These are phyloP conservation scores for Monopterus albus DNA, from an alignment of 2,113 vertebrate genomes.

Conservation along the genomic window DNA sequence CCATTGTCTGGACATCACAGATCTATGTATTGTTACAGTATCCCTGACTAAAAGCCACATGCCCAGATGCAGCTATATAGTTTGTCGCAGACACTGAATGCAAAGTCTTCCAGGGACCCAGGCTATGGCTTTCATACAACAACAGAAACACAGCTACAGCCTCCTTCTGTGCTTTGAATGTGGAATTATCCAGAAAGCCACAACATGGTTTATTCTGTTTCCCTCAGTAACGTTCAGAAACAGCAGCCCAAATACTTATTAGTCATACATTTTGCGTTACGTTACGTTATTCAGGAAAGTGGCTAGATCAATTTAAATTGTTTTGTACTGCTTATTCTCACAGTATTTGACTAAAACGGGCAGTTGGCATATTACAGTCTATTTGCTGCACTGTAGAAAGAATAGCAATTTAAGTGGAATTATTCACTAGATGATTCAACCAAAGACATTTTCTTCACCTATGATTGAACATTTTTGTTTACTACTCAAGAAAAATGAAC, in stretches of 20 bases:
- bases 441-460: too few relatives aligned
- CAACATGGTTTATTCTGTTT: constrained; percentile 1
- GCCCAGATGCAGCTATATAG: neutral
- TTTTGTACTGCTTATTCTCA: too few relatives aligned
- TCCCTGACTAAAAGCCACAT: neutral
- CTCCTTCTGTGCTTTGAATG: constrained; percentile 15
- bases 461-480: too few relatives aligned
- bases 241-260: neutral
- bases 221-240: constrained; percentile 4
- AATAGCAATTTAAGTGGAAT: too few relatives aligned
- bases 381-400: too few relatives aligned
- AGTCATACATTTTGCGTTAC: neutral
- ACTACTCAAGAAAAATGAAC: too few relatives aligned
- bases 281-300: constrained; percentile 7
- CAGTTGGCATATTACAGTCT: too few relatives aligned
- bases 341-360: too few relatives aligned
- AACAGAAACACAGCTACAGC: constrained; percentile 8
- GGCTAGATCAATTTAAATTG: neutral
- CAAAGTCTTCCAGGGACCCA: neutral
- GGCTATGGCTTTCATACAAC: neutral
- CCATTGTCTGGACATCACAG: too few relatives aligned
- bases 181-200: constrained; percentile 1
- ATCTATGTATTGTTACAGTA: neutral
- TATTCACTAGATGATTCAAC: too few relatives aligned
- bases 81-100: neutral